A percentile compares a stretch with the other conserved stretches of the same genome.
These are phyloP conservation scores for Regulus satrapa DNA, from an alignment of 2,113 vertebrate species.

Conservation along the genomic window DNA sequence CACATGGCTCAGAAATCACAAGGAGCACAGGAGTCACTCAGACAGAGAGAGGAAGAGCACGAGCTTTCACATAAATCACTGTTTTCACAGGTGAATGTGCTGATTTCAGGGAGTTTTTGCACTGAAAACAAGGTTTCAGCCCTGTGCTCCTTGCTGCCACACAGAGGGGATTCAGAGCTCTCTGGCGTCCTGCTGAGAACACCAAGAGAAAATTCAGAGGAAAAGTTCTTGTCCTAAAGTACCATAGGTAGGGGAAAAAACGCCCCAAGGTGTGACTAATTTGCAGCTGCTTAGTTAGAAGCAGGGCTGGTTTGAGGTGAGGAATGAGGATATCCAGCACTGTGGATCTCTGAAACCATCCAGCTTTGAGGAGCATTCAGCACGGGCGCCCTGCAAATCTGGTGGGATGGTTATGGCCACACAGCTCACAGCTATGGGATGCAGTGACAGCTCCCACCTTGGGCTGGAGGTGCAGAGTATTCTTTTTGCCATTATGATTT, in stretches of 20 bases:
- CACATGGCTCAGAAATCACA: neutral
- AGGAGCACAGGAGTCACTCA: neutral
- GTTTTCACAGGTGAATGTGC: neutral
- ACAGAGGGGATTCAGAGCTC: rapidly evolving
- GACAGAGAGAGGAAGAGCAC: neutral
- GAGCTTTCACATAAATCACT: neutral
- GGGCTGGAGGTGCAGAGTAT: neutral
- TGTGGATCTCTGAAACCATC: neutral
- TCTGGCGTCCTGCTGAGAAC: neutral
- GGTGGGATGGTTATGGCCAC: neutral
- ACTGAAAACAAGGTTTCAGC: neutral
- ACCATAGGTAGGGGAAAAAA: neutral
- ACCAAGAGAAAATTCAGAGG: neutral
- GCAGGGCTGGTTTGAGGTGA: neutral
- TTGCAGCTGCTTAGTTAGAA: rapidly evolving
- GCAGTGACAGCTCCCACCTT: rapidly evolving
- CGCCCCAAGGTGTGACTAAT: too few species aligned
- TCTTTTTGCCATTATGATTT: rapidly evolving
- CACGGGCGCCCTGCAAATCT: rapidly evolving
- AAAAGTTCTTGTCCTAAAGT: neutral
- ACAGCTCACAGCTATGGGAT: neutral
- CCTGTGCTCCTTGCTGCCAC: neutral
- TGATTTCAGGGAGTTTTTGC: neutral
- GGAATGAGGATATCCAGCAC: neutral
- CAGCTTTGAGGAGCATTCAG: neutral